phyloP scores from a whole-genome alignment of 1,140 invertebrate genomes.

The Theocolax elegans region DNA sequence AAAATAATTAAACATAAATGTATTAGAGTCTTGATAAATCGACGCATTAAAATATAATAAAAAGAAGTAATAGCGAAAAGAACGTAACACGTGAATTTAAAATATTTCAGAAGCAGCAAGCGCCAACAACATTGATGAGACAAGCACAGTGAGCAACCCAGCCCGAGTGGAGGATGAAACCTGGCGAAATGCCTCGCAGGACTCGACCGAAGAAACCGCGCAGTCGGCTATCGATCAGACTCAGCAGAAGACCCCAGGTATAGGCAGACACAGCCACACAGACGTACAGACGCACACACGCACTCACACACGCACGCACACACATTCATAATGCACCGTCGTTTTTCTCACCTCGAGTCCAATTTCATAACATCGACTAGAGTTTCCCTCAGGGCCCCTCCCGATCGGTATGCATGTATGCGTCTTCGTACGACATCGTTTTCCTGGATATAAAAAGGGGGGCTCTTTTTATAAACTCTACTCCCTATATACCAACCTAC shows the following conservation, averaged over 20 bases:
- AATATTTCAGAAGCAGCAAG: constrained; percentile 6
- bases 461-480: too few relatives aligned
- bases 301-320: not conserved
- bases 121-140: not conserved
- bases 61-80: too few relatives aligned
- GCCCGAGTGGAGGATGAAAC: constrained; percentile 18
- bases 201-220: constrained; percentile 45
- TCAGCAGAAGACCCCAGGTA: constrained; percentile 59
- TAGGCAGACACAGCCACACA: not conserved
- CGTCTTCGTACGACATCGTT: not conserved
- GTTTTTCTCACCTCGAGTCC: constrained; percentile 5
- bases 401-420: not conserved
- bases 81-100: too few relatives aligned
- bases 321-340: not conserved
- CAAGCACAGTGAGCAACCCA: not conserved
- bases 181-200: constrained; percentile 36
- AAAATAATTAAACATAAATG: too few relatives aligned
- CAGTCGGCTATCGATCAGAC: constrained; percentile 57
- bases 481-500: too few relatives aligned
- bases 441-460: too few relatives aligned
- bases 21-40: too few relatives aligned
- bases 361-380: not conserved
- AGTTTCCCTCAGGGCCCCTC: not conserved
- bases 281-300: not conserved
- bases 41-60: too few relatives aligned